Evolutionary conservation across 2,888 invertebrate species (phyloP).

Genomic region (Dryobota labecula): DNA sequence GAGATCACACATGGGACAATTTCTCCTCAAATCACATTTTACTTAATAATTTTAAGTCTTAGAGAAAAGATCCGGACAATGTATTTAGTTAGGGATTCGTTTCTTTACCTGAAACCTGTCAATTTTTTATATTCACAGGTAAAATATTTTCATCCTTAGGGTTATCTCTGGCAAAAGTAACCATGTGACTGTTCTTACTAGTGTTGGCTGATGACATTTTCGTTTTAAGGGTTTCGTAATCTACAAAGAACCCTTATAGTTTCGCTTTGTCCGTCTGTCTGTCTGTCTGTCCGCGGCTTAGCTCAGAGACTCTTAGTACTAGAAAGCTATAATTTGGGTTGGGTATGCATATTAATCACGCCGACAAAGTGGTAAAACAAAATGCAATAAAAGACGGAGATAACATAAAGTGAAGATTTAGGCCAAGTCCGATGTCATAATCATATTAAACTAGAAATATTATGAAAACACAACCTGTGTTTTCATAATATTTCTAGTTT

Average conservation of each 20-base stretch:
- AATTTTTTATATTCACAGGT: not conserved
- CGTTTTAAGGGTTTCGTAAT: too few relatives aligned
- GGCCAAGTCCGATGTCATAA: constrained; percentile 17
- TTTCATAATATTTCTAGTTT: constrained; percentile 25
- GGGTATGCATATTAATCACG: too few relatives aligned
- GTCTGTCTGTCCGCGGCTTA: too few relatives aligned
- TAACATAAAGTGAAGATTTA: constrained; percentile 28
- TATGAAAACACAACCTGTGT: constrained; percentile 30
- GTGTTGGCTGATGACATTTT: not conserved
- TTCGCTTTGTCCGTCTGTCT: too few relatives aligned
- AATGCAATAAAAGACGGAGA: constrained; percentile 35
- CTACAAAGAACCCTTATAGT: too few relatives aligned
- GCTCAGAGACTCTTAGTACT: too few relatives aligned
- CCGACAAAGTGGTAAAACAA: too few relatives aligned
- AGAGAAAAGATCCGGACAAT: not conserved
- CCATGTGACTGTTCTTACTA: too few relatives aligned
- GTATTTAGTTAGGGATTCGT: not conserved
- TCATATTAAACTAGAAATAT: constrained; percentile 11
- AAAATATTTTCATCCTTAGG: not conserved
- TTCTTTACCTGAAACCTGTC: not conserved
- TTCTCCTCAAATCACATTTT: not conserved
- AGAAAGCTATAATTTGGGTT: too few relatives aligned
- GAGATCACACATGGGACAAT: not conserved
- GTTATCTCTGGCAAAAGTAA: not conserved
- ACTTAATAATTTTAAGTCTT: not conserved